phyloP scores from a whole-genome alignment of 2,797 vertebrate species.

The Fistularia commersonii region DNA sequence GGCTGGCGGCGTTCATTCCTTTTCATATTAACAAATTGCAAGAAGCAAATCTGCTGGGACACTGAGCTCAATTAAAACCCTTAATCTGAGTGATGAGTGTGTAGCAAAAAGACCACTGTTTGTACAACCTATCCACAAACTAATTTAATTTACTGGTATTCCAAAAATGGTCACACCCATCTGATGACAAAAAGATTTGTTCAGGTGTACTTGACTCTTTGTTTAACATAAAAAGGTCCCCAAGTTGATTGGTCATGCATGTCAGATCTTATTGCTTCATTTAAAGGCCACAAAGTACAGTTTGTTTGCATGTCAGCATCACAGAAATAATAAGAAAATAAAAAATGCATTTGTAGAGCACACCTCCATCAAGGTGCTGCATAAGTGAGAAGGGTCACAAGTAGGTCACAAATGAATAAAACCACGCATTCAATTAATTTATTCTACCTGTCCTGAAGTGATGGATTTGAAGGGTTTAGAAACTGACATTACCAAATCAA shows the following conservation, averaged over 20 bases:
- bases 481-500: too few relatives aligned
- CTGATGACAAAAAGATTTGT: constrained; percentile 46
- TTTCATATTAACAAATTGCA: constrained; percentile 78
- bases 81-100: constrained; percentile 65
- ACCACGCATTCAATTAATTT: too few relatives aligned
- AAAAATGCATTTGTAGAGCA: too few relatives aligned
- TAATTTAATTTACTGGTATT: constrained; percentile 51
- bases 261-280: constrained; percentile 6
- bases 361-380: too few relatives aligned
- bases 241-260: constrained; percentile 9
- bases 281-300: constrained; percentile 10
- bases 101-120: constrained; percentile 52
- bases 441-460: too few relatives aligned
- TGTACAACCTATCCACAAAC: constrained; percentile 43
- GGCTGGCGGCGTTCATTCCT: constrained; percentile 77
- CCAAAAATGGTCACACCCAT: constrained; percentile 60
- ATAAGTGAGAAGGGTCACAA: too few relatives aligned
- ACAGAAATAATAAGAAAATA: too few relatives aligned
- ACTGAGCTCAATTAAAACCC: constrained; percentile 75
- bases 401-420: too few relatives aligned
- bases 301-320: constrained; percentile 1
- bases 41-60: constrained; percentile 73
- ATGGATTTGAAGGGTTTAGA: too few relatives aligned
- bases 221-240: constrained; percentile 52
- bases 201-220: constrained; percentile 52